Evolutionary conservation across 1,140 invertebrate genomes (phyloP).

Genomic region (Pomphorhynchus laevis): DNA sequence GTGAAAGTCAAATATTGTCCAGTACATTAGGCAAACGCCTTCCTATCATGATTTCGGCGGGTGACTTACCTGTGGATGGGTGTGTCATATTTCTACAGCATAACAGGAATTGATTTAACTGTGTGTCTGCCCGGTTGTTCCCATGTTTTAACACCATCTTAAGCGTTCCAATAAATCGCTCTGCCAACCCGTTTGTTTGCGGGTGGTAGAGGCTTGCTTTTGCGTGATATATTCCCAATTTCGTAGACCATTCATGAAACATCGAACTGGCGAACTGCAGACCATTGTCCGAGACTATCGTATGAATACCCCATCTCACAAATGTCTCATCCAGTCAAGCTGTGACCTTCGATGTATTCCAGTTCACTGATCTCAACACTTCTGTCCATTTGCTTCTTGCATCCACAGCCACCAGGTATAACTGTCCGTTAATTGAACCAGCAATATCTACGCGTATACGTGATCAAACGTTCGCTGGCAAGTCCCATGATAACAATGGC

Average conservation of each 20-base stretch:
- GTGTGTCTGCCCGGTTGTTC: too few species aligned
- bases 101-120: neutral
- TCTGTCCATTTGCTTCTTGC: slow-evolving; percentile 19
- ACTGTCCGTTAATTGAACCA: too few species aligned
- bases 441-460: too few species aligned
- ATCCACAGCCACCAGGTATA: slow-evolving; percentile 20
- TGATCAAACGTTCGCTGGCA: too few species aligned
- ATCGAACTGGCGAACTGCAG: slow-evolving; percentile 14
- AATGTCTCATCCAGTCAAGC: slow-evolving; percentile 6
- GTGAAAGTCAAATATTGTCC: neutral
- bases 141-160: too few species aligned
- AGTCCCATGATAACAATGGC: too few species aligned
- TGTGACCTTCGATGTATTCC: slow-evolving; percentile 8
- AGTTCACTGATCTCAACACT: slow-evolving; percentile 11
- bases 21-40: neutral
- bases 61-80: neutral
- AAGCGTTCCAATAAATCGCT: slow-evolving; percentile 2
- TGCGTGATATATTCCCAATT: slow-evolving; percentile 14
- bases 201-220: slow-evolving; percentile 13
- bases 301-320: slow-evolving; percentile 12
- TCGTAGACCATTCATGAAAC: slow-evolving; percentile 14
- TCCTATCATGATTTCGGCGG: neutral
- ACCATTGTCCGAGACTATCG: slow-evolving; percentile 17
- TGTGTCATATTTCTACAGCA: neutral
- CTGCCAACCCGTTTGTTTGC: slow-evolving; percentile 12